Percentiles rank a stretch among this genome's conserved stretches.
Conservation (phyloP, 2,113 vertebrate species). For the Rostratula benghalensis region DNA sequence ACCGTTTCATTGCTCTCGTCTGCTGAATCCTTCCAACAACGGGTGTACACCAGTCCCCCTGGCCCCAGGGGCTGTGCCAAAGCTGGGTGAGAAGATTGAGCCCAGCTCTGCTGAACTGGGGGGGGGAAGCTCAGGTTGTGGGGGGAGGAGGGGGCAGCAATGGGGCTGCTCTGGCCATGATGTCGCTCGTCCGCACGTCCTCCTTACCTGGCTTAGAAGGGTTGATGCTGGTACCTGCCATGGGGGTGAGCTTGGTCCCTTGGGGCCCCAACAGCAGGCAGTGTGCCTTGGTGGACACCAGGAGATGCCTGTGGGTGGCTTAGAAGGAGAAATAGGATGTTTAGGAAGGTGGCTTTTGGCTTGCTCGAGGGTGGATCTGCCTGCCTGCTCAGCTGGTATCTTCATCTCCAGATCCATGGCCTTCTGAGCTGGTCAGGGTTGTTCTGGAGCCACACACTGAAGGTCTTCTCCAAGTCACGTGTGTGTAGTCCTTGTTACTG, state of each 20-base stretch:
- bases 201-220: background rate
- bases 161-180: background rate
- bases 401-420: background rate
- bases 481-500: background rate
- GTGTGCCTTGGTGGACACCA: accelerated
- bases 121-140: too few species aligned
- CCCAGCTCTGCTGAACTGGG: accelerated
- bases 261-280: accelerated
- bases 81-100: background rate
- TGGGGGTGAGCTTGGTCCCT: background rate
- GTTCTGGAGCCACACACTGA: accelerated
- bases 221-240: background rate
- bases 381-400: background rate
- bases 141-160: too few species aligned
- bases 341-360: background rate
- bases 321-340: accelerated
- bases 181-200: background rate
- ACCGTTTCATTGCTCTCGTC: constrained; percentile 1
- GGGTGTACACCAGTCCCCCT: accelerated
- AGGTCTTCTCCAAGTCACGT: background rate
- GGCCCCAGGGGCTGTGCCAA: background rate
- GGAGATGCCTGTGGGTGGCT: background rate
- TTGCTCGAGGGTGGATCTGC: background rate
- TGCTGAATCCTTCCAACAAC: background rate
- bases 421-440: accelerated